These are phyloP conservation scores for Physella acuta DNA, from an alignment of 1,140 invertebrate species.

Conservation along the genomic window DNA sequence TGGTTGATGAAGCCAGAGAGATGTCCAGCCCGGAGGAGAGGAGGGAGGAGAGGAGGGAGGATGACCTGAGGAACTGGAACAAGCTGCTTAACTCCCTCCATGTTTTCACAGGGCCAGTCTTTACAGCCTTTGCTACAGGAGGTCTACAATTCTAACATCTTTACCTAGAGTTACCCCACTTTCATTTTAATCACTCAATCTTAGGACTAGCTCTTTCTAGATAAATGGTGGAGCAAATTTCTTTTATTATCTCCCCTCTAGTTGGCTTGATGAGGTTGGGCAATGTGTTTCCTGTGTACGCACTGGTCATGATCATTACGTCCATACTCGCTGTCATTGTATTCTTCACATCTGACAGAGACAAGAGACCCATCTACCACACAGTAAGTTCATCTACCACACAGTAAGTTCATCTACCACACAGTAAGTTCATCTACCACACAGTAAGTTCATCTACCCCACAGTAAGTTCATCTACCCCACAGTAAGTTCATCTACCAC, in stretches of 20 bases:
- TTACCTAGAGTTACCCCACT: no score
- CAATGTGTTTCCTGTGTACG: conserved; percentile 52
- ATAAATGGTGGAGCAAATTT: no score
- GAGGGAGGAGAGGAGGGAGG: conserved; percentile 56
- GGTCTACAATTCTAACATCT: no score
- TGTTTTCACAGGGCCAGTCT: conserved; percentile 63
- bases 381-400: conserved; percentile 50
- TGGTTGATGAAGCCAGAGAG: conserved; percentile 1
- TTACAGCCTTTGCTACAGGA: conserved; percentile 59
- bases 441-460: no score
- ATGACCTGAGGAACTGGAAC: conserved; percentile 67
- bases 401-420: no score
- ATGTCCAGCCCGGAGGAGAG: conserved; percentile 59
- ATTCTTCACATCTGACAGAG: conserved; percentile 54
- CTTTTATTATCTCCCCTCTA: conserved; percentile 35
- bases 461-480: no score
- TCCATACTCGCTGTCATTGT: conserved; percentile 48
- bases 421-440: no score
- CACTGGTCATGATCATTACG: conserved; percentile 48
- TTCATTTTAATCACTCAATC: no score
- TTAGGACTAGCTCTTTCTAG: no score
- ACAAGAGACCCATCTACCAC: conserved; percentile 58
- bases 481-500: no score
- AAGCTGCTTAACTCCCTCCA: conserved; percentile 66
- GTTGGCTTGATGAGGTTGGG: conserved; percentile 41